A percentile compares a stretch with the other conserved stretches of the same genome.
Evolutionary conservation across 2,113 vertebrate genomes (phyloP).

Genomic region (Pseudonaja textilis): DNA sequence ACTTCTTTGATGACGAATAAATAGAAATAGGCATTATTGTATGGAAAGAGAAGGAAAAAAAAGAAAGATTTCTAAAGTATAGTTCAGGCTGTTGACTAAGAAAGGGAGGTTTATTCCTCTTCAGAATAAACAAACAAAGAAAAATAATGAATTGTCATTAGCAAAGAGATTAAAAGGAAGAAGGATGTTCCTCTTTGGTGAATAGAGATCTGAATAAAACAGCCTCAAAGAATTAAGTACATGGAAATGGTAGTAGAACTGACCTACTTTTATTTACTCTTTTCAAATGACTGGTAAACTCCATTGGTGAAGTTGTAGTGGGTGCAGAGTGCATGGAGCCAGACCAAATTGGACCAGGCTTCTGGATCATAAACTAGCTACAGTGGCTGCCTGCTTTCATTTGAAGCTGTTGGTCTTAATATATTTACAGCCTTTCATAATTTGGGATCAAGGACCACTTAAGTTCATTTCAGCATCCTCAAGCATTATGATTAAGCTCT

Average conservation of each 20-base stretch:
- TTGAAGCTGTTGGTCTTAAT: neutral
- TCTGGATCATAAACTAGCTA: neutral
- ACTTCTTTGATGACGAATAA: neutral
- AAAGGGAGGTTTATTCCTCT: neutral
- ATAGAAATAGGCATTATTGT: neutral
- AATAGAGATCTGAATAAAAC: neutral
- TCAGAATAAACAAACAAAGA: neutral
- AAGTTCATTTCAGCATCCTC: neutral
- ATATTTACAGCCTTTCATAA: neutral
- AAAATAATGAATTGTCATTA: neutral
- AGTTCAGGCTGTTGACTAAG: neutral
- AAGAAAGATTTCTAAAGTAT: neutral
- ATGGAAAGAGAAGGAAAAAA: neutral
- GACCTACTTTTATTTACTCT: neutral
- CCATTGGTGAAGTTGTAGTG: no score
- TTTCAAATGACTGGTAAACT: neutral
- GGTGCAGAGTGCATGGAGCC: neutral
- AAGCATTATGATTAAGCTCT: neutral
- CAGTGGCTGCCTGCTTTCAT: neutral
- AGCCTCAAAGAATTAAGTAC: neutral
- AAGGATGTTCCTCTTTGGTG: neutral
- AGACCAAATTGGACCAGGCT: no score
- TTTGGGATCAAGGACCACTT: neutral
- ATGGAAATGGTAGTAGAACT: neutral
- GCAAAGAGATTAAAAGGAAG: neutral